A percentile compares a stretch with the other conserved stretches of the same genome.
Conservation (phyloP, 2,888 invertebrate species). For the Pseudococcus jackbeardsleyi region DNA sequence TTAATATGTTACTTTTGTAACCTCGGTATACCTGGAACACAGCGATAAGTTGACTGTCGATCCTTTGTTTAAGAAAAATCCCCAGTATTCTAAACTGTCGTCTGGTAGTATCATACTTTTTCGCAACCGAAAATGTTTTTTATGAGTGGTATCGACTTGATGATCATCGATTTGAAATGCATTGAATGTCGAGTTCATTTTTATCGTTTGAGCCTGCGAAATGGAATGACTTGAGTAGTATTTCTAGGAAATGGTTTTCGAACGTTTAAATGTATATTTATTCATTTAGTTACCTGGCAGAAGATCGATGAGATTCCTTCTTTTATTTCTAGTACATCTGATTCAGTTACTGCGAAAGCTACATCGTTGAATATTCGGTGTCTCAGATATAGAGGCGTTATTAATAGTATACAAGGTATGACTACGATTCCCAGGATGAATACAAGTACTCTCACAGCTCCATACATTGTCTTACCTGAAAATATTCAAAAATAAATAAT, state of each 20-base stretch:
- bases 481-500: not conserved
- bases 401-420: slow-evolving; percentile 81
- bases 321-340: slow-evolving; percentile 85
- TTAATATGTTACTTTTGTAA: too few relatives aligned
- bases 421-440: slow-evolving; percentile 72
- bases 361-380: slow-evolving; percentile 84
- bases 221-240: not conserved
- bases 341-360: slow-evolving; percentile 83
- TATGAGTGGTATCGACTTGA: slow-evolving; percentile 76
- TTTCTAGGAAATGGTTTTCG: too few relatives aligned
- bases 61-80: slow-evolving; percentile 85
- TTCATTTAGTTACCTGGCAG: slow-evolving; percentile 73
- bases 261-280: too few relatives aligned
- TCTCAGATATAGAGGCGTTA: slow-evolving; percentile 83
- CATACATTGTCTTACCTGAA: slow-evolving; percentile 75
- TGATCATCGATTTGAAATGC: slow-evolving; percentile 83
- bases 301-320: slow-evolving; percentile 87
- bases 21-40: slow-evolving; percentile 83
- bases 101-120: slow-evolving; percentile 87
- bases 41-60: slow-evolving; percentile 83
- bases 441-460: slow-evolving; percentile 81
- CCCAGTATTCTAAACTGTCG: slow-evolving; percentile 90
- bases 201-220: slow-evolving; percentile 78
- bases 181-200: slow-evolving; percentile 80
- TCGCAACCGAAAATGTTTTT: slow-evolving; percentile 82